These are phyloP conservation scores for Trichonephila clavata DNA, from an alignment of 1,140 invertebrate genomes.

Conservation along the genomic window DNA sequence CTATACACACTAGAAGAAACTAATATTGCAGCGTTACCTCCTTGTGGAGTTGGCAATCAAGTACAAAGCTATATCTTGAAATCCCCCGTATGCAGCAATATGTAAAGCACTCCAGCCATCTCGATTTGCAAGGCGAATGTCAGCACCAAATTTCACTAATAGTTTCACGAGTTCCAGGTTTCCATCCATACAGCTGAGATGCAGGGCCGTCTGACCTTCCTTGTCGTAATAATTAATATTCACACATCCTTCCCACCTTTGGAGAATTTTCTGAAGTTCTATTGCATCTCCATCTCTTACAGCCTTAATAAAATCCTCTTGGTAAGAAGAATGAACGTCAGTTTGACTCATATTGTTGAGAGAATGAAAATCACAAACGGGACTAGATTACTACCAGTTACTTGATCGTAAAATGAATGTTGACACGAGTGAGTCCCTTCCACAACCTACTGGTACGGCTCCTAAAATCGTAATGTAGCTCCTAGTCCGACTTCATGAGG, in stretches of 20 bases:
- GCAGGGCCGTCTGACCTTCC: slow-evolving; percentile 83
- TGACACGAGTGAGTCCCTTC: background rate
- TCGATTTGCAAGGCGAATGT: slow-evolving; percentile 82
- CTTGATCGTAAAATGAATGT: background rate
- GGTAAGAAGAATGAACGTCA: slow-evolving; percentile 77
- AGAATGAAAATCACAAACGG: background rate
- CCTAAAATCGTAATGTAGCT: background rate
- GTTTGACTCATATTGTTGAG: slow-evolving; percentile 39
- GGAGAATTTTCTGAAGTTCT: slow-evolving; percentile 80
- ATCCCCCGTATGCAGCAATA: slow-evolving; percentile 82
- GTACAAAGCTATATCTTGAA: slow-evolving; percentile 82
- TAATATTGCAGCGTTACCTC: slow-evolving; percentile 51
- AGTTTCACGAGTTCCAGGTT: slow-evolving; percentile 83
- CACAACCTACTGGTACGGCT: background rate
- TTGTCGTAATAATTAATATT: slow-evolving; percentile 82
- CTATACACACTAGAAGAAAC: slow-evolving; percentile 58
- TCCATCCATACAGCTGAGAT: slow-evolving; percentile 82
- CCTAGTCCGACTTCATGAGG: background rate
- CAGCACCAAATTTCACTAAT: slow-evolving; percentile 82
- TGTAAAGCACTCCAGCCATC: slow-evolving; percentile 84
- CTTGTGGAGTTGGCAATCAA: slow-evolving; percentile 78
- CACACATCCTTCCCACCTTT: slow-evolving; percentile 79
- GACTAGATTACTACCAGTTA: background rate
- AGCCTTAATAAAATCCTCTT: slow-evolving; percentile 80
- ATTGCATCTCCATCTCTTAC: slow-evolving; percentile 80